Percentiles rank a stretch among this genome's conserved stretches.
These are phyloP conservation scores for Pocillopora damicornis DNA, from an alignment of 64 coral and sea anemone genomes.

Conservation along the genomic window DNA sequence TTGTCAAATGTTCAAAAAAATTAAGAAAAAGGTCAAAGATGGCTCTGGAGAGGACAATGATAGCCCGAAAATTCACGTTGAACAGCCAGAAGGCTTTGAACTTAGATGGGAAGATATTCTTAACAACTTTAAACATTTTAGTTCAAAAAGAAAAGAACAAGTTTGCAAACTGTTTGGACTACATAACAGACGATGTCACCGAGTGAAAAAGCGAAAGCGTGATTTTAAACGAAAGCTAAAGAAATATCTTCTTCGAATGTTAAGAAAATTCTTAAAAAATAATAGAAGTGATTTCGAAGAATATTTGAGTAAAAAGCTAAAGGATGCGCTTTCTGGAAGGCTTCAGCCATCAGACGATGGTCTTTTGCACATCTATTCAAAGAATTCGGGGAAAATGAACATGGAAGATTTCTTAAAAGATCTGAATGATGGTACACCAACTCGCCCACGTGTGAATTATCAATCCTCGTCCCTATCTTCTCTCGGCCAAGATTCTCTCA, in stretches of 20 bases:
- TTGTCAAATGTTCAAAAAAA: constrained; percentile 7
- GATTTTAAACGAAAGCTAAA: constrained; percentile 15
- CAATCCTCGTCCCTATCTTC: background rate
- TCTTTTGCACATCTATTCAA: constrained; percentile 29
- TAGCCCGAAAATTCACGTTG: background rate
- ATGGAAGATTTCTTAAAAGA: constrained; percentile 38
- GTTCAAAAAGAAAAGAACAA: constrained; percentile 3
- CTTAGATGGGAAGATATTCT: constrained; percentile 37
- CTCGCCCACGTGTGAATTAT: background rate
- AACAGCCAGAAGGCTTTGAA: constrained; percentile 35
- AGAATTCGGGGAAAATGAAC: constrained; percentile 35
- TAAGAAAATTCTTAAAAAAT: constrained; percentile 35
- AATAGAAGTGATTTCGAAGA: constrained; percentile 25
- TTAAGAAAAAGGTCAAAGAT: constrained; percentile 21
- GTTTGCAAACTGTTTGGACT: constrained; percentile 19
- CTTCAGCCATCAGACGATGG: constrained; percentile 20
- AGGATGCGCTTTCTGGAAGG: constrained; percentile 16
- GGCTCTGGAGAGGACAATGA: constrained; percentile 37
- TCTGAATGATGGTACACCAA: constrained; percentile 8
- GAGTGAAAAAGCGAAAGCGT: background rate
- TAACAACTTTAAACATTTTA: constrained; percentile 37
- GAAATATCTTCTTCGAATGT: constrained; percentile 23
- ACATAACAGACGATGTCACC: constrained; percentile 6
- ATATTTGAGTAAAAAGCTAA: constrained; percentile 11
- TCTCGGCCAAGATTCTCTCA: background rate